These are phyloP conservation scores for Bembecia ichneumoniformis DNA, from an alignment of 2,888 invertebrate genomes.

Conservation along the genomic window DNA sequence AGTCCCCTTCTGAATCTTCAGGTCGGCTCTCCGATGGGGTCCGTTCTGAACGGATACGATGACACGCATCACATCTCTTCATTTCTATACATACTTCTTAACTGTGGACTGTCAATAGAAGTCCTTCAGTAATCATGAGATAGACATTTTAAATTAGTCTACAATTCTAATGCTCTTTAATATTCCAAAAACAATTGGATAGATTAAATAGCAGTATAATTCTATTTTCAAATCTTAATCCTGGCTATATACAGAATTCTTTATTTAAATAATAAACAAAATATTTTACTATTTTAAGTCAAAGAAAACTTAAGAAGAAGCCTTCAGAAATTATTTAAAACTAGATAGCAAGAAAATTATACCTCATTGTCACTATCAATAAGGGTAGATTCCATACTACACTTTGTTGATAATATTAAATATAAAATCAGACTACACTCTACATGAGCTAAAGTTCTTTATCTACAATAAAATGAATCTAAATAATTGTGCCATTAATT, in stretches of 20 bases:
- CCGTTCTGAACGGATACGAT: constrained; percentile 47
- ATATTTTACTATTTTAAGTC: too few relatives aligned
- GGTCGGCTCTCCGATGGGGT: constrained; percentile 28
- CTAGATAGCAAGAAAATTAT: constrained; percentile 7
- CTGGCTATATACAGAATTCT: too few relatives aligned
- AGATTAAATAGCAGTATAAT: too few relatives aligned
- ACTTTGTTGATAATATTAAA: constrained; percentile 8
- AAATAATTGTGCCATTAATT: constrained; percentile 2
- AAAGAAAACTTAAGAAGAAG: too few relatives aligned
- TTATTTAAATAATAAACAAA: too few relatives aligned
- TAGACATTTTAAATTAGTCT: too few relatives aligned
- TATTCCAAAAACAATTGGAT: too few relatives aligned
- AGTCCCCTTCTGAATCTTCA: constrained; percentile 26
- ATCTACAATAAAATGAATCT: constrained; percentile 5
- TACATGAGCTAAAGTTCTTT: constrained; percentile 9
- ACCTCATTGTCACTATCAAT: constrained; percentile 51
- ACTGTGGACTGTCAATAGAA: constrained; percentile 52
- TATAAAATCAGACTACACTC: constrained; percentile 6
- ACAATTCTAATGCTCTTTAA: too few relatives aligned
- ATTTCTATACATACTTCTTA: constrained; percentile 66
- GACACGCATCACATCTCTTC: constrained; percentile 59
- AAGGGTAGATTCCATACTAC: constrained; percentile 39
- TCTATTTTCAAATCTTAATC: too few relatives aligned
- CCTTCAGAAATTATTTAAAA: too few relatives aligned
- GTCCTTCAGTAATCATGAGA: constrained; percentile 28